Conservation (phyloP, 2,113 vertebrate genomes). For the Calonectris borealis region DNA sequence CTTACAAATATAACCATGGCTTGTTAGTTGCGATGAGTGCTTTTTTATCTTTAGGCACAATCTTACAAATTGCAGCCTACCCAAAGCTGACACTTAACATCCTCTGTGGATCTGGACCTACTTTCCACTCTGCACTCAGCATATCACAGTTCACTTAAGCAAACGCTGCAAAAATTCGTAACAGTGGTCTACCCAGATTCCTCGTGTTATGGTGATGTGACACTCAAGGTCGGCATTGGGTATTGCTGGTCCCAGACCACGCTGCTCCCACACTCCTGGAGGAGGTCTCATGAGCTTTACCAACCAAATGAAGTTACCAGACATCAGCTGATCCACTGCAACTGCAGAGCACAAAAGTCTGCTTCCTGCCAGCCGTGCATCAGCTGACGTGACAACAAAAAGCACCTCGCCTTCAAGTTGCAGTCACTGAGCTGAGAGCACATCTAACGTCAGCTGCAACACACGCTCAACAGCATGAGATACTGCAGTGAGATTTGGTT, state of each 20-base stretch:
- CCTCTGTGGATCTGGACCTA: background rate
- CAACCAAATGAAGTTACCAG: background rate
- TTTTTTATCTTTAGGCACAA: background rate
- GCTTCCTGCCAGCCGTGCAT: background rate
- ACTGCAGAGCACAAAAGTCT: background rate
- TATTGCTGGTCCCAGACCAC: background rate
- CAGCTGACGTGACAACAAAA: background rate
- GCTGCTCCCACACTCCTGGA: background rate
- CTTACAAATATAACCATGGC: background rate
- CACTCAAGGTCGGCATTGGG: background rate
- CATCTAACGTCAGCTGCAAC: background rate
- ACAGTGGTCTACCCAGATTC: background rate
- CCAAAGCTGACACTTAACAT: background rate
- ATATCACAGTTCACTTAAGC: background rate
- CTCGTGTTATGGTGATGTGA: background rate
- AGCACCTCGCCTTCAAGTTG: background rate
- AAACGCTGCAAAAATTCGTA: background rate
- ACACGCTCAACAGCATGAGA: background rate
- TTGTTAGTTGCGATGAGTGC: background rate
- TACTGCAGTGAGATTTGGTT: background rate
- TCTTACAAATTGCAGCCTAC: background rate
- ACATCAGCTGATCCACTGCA: slow-evolving; percentile 20
- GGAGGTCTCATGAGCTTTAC: background rate
- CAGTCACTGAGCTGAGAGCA: background rate
- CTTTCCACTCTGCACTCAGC: background rate